phyloP scores from a whole-genome alignment of 2,888 invertebrate species.

The Leptarthrus brevirostris region DNA sequence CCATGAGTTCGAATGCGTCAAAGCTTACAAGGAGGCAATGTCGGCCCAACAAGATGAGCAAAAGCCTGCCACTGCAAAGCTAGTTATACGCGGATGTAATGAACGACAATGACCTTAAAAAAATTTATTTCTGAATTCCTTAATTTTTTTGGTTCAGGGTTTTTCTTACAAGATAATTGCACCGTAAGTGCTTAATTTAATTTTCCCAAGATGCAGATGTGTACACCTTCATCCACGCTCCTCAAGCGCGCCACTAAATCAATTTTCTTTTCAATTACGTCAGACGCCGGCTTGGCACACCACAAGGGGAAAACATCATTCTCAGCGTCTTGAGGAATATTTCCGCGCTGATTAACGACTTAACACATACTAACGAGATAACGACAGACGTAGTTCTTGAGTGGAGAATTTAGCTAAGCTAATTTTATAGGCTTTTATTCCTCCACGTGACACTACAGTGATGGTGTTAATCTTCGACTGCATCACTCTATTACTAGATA shows the following conservation, averaged over 20 bases:
- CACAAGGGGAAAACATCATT: neutral
- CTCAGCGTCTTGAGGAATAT: neutral
- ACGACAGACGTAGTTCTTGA: too few relatives aligned
- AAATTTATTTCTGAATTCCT: neutral
- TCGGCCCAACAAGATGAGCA: too few relatives aligned
- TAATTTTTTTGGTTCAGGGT: neutral
- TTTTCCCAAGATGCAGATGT: neutral
- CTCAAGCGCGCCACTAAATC: neutral
- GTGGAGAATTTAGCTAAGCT: neutral
- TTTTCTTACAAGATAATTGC: neutral
- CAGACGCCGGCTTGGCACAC: neutral
- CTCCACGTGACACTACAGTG: neutral
- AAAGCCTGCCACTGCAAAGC: too few relatives aligned
- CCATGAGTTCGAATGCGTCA: too few relatives aligned
- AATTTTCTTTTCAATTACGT: neutral
- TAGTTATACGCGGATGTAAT: too few relatives aligned
- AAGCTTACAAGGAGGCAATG: too few relatives aligned
- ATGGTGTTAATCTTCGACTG: neutral
- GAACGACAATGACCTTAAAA: neutral
- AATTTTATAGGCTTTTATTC: neutral
- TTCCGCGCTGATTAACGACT: neutral
- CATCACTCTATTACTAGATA: neutral
- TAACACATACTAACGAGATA: constrained; percentile 2
- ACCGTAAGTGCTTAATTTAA: neutral
- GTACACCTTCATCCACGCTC: neutral